phyloP scores from a whole-genome alignment of 2,113 vertebrate species.

The Nymphicus hollandicus region DNA sequence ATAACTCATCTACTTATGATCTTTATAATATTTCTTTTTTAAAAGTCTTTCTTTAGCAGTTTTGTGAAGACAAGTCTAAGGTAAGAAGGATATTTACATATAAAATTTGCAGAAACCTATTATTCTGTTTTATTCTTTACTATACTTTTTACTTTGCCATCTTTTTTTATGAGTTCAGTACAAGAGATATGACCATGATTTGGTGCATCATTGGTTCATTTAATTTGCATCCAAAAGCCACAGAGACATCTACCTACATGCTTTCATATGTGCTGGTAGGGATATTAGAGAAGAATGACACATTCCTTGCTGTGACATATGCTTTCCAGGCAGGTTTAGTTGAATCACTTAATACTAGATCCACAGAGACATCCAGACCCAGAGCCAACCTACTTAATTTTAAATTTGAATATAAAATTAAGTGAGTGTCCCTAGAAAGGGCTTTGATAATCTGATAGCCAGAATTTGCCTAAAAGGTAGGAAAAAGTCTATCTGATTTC shows the following conservation, averaged over 20 bases:
- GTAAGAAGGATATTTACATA: background rate
- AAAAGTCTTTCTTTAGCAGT: background rate
- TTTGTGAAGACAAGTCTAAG: background rate
- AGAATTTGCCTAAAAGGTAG: slow-evolving; percentile 32
- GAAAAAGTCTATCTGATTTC: slow-evolving; percentile 16
- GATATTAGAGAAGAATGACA: slow-evolving; percentile 21
- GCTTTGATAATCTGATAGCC: slow-evolving; percentile 19
- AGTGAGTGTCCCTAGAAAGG: slow-evolving; percentile 26
- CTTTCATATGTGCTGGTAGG: slow-evolving; percentile 8
- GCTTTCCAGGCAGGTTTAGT: slow-evolving; percentile 39
- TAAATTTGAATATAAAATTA: slow-evolving; percentile 57
- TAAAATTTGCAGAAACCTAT: background rate
- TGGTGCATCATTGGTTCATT: background rate
- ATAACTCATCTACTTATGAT: background rate
- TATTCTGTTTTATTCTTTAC: background rate
- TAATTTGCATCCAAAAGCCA: slow-evolving; percentile 28
- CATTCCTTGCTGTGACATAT: slow-evolving; percentile 29
- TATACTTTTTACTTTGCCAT: background rate
- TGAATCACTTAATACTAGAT: slow-evolving; percentile 44
- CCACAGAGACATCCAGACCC: slow-evolving; percentile 31
- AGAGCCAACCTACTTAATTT: slow-evolving; percentile 43
- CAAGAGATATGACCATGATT: background rate
- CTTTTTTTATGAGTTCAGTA: background rate
- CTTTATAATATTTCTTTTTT: background rate
- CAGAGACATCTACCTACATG: background rate